Evolutionary conservation across 2,113 vertebrate genomes (phyloP), one percentile per base, ranked within the genome.

Genomic region (Synchiropus splendidus): DNA sequence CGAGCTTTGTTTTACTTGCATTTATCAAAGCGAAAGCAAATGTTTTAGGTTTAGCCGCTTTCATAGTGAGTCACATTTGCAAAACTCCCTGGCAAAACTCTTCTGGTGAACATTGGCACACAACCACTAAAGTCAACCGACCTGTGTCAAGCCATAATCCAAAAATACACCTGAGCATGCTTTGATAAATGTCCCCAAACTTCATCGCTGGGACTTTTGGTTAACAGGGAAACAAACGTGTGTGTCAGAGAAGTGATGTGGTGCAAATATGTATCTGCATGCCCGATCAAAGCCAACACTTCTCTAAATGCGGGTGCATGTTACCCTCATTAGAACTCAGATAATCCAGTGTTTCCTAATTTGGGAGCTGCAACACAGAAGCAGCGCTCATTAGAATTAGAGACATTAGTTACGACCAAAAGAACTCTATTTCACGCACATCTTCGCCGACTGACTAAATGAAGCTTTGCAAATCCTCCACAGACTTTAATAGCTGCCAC

Each of bases 351-450:
- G 54, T 57, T 60, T 74, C 54, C 59, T 64, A 64, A 69, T 81
- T 81, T 71, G 75, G 64, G 51, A 64, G 66, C 66, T 57, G 44
- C 54, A 43, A 62, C 62, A 56, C 53, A 62, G 56, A 64, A 41
- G 64, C 65, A 31, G 21, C 36, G 41, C 62, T 77, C 67, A 74
- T 72, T 75, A 74, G 65, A 74, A 82, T 82, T 72, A 75, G 61
- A 68, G 64, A 69, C 67, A 80, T 80, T 78, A 77, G 70, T 74
- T 78, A 81, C 76, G 64, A 78, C 58, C 79, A 79, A 75, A 76
- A 67, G 66, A 77, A 80, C 69, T 62, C 75, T 78, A 78, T 78
- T 74, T 80, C 69, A 79, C 61, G 75, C 78, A 83, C 74, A 72
- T 83, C 61, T 76, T 27, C 65, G 58, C 62, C 58, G 14, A 59